Evolutionary conservation across 2,888 invertebrate genomes (phyloP).

Genomic region (Chymomyza fuscimana): DNA sequence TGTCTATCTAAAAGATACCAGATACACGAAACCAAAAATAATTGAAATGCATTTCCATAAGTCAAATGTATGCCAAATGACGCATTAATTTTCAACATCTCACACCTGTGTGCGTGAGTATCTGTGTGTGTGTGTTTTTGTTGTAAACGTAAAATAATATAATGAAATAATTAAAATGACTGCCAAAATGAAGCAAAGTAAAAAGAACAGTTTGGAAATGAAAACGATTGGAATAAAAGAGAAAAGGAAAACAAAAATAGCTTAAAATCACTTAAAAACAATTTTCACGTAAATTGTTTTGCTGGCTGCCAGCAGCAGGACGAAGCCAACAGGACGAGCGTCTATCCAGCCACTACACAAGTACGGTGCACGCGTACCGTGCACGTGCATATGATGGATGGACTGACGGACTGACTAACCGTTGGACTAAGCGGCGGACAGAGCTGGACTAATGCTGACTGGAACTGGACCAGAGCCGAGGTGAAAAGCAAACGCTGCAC

Average conservation of each 20-base stretch:
- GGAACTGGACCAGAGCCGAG: neutral
- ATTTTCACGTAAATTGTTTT: slow-evolving; percentile 62
- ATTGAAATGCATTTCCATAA: neutral
- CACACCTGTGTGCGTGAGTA: neutral
- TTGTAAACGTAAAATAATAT: slow-evolving; percentile 23
- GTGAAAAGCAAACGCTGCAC: slow-evolving; percentile 39
- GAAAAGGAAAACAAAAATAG: neutral
- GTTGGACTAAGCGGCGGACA: slow-evolving; percentile 1
- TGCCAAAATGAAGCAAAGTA: neutral
- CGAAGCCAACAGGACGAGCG: neutral
- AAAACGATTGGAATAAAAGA: neutral
- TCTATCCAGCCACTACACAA: neutral
- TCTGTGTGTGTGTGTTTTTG: slow-evolving; percentile 9
- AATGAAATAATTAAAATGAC: slow-evolving; percentile 43
- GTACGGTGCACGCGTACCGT: neutral
- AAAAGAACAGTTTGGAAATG: neutral
- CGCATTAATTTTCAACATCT: neutral
- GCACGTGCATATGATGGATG: slow-evolving; percentile 67
- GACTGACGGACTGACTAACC: slow-evolving; percentile 41
- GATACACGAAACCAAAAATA: neutral
- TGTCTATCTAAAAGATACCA: too few relatives aligned
- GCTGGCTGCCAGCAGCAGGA: slow-evolving; percentile 12
- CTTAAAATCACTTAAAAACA: slow-evolving; percentile 60
- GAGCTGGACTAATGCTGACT: neutral
- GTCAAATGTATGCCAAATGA: neutral